phyloP scores from a whole-genome alignment of 1,140 invertebrate genomes.

The Pteromalus puparum region DNA sequence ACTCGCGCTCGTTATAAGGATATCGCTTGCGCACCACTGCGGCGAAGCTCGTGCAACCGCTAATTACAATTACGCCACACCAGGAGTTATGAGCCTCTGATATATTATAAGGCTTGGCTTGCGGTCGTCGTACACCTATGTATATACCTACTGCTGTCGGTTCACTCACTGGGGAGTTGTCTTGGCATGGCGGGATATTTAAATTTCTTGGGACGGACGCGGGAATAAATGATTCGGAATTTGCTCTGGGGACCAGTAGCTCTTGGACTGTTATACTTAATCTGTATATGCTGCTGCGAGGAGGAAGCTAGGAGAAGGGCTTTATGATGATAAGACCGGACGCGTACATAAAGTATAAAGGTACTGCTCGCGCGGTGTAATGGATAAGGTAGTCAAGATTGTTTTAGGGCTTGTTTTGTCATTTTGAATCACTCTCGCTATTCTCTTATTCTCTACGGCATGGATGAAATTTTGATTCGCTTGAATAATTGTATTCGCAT shows the following conservation, averaged over 20 bases:
- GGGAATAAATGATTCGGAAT: background rate
- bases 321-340: background rate
- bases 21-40: background rate
- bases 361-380: background rate
- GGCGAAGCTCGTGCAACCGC: background rate
- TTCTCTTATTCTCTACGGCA: too few species aligned
- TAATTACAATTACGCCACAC: conserved; percentile 27
- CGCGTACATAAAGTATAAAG: background rate
- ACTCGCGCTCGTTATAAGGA: conserved; percentile 18
- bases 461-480: too few species aligned
- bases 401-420: too few species aligned
- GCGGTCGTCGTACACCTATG: background rate
- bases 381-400: background rate
- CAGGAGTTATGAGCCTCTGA: conserved; percentile 8
- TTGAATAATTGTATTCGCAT: too few species aligned
- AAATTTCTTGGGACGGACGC: background rate
- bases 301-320: background rate
- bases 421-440: too few species aligned
- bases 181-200: background rate
- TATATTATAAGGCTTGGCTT: conserved; percentile 2
- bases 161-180: too few species aligned
- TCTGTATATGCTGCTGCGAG: too few species aligned
- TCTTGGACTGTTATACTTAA: too few species aligned
- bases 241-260: background rate
- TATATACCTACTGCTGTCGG: too few species aligned